These are phyloP conservation scores for Pseudopipra pipra DNA, from an alignment of 2,113 vertebrate genomes.

Conservation along the genomic window DNA sequence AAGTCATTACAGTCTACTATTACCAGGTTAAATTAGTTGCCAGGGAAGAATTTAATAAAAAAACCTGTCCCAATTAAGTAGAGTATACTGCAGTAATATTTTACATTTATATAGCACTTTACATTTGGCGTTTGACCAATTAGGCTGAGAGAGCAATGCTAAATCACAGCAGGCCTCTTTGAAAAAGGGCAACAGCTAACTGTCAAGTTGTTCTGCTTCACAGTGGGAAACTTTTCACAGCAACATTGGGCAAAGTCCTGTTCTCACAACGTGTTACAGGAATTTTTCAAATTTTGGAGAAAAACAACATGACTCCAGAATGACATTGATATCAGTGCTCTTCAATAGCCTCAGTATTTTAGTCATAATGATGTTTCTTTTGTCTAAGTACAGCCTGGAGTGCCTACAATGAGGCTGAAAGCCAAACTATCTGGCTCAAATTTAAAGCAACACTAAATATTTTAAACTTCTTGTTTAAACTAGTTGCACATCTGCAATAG, in stretches of 20 bases:
- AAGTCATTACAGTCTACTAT: background rate
- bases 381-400: background rate
- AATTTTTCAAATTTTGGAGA: background rate
- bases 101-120: conserved; percentile 20
- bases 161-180: conserved; percentile 9
- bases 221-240: background rate
- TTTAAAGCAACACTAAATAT: background rate
- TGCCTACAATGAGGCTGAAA: background rate
- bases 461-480: background rate
- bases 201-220: background rate
- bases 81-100: conserved; percentile 35
- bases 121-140: background rate
- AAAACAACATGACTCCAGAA: background rate
- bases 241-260: background rate
- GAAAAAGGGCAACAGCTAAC: conserved; percentile 5
- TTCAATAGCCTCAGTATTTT: background rate
- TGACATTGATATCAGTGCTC: background rate
- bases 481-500: background rate
- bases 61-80: conserved; percentile 22
- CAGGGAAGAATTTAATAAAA: conserved; percentile 1
- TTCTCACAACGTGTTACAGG: background rate
- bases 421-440: background rate
- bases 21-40: background rate
- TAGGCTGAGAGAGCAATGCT: background rate
- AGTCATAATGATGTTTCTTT: background rate